Percentiles rank a stretch among this genome's conserved stretches.
These are phyloP conservation scores for Ceratina australensis DNA, from an alignment of 1,140 invertebrate genomes.

Conservation along the genomic window DNA sequence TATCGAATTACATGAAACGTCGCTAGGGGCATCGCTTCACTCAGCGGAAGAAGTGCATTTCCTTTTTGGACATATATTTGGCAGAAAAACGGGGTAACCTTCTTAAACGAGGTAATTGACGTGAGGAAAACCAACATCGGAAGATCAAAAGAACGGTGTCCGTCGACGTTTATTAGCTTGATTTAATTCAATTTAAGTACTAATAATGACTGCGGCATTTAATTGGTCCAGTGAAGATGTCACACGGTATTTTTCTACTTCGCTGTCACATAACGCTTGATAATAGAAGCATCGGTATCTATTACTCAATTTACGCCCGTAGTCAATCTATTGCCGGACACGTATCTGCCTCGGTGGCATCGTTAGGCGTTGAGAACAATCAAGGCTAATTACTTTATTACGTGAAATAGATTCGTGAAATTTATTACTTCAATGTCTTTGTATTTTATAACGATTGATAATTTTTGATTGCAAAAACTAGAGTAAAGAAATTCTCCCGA, in stretches of 20 bases:
- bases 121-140: slow-evolving; percentile 62
- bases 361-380: slow-evolving; percentile 3
- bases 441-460: too few relatives aligned
- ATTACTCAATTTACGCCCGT: slow-evolving; percentile 16
- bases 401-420: neutral
- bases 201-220: slow-evolving; percentile 68
- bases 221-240: slow-evolving; percentile 69
- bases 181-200: slow-evolving; percentile 74
- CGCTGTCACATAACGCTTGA: slow-evolving; percentile 19
- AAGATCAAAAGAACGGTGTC: slow-evolving; percentile 65
- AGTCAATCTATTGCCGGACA: neutral
- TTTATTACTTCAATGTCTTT: too few relatives aligned
- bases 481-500: too few relatives aligned
- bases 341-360: neutral
- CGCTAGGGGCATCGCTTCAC: neutral
- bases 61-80: slow-evolving; percentile 24
- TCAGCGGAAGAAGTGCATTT: neutral
- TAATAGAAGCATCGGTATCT: slow-evolving; percentile 2
- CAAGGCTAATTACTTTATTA: neutral
- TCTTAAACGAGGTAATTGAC: slow-evolving; percentile 62
- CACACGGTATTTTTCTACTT: slow-evolving; percentile 61
- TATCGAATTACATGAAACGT: too few relatives aligned
- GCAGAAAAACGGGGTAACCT: slow-evolving; percentile 21
- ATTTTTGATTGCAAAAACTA: too few relatives aligned
- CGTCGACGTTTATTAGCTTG: slow-evolving; percentile 65